Percentiles rank a stretch among this genome's conserved stretches.
phyloP scores from a whole-genome alignment of 2,888 invertebrate genomes.

The Beris morrisii region DNA sequence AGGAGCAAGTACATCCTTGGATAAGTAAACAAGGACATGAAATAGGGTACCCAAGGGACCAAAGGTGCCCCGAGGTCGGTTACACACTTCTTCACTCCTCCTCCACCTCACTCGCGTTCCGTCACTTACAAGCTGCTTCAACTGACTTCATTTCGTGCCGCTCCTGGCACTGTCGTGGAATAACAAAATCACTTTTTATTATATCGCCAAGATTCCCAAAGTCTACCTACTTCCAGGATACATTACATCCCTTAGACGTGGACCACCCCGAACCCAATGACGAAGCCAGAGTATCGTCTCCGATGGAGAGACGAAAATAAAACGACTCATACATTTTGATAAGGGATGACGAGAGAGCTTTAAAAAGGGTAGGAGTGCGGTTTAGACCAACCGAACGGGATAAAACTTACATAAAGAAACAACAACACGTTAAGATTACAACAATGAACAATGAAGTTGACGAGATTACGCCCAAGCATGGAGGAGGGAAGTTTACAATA shows the following conservation, averaged over 20 bases:
- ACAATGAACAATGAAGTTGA: constrained; percentile 12
- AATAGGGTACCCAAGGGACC: constrained; percentile 30
- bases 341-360: constrained; percentile 6
- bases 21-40: constrained; percentile 32
- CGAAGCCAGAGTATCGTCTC: too few relatives aligned
- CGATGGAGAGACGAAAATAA: not conserved
- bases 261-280: too few relatives aligned
- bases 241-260: not conserved
- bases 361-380: not conserved
- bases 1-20: constrained; percentile 19
- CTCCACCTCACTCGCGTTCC: not conserved
- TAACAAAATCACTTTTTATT: constrained; percentile 32
- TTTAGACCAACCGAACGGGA: not conserved
- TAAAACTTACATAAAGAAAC: not conserved
- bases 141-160: constrained; percentile 21
- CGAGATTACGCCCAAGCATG: not conserved
- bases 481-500: not conserved
- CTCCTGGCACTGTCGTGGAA: constrained; percentile 23
- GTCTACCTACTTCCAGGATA: not conserved
- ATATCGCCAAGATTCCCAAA: constrained; percentile 18
- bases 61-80: constrained; percentile 27
- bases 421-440: constrained; percentile 9
- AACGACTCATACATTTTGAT: constrained; percentile 1
- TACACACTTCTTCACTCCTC: not conserved
- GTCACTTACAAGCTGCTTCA: not conserved